Base-by-base conservation (phyloP, 2,888 invertebrate genomes). In the Coremacera marginata region DNA sequence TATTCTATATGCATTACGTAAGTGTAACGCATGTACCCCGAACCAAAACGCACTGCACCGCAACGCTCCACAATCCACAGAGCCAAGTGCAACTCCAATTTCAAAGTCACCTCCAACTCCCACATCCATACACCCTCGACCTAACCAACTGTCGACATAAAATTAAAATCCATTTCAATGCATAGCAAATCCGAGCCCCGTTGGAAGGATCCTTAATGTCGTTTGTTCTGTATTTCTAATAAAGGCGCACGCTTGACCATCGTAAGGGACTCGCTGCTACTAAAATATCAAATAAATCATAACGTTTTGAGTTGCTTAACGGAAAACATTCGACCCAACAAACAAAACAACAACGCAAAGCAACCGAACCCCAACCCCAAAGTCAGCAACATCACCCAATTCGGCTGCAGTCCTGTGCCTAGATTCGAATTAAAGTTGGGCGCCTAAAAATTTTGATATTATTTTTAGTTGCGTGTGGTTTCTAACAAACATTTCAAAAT, bases 401-500 rank as follows among this genome's bases (percentile, higher is more conserved):
- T 37, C 8, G 37, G 8, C 4, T 37, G 37, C 37, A 0, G 25
- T 9, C 0, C 11, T 3, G 25, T 22, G 19, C 57, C 57, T 57
- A 57, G 2, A 7, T 5, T 22, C 8, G 37, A 7, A 31, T 7
- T 37, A 37, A 37, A 37, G 8, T 37, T 19, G 52, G 16, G 51
- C 52, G n/a, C 52, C 52, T 5, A 55, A 52, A 55, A 55, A 44
- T 44, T 37, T 19, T 67, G 65, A 55, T 74, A 73, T 74, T 67
- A 67, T 74, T 74, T 74, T 74, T 74, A 65, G 65, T 65, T 74
- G 74, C 65, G 65, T 65, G 74, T 8, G 74, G 74, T 74, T 65
- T 65, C 74, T 11, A 65, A 52, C 74, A 74, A 74, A 74, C 74
- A 74, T 74, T 74, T 74, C 74, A 65, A 74, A 65, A 74, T 74